Conservation (phyloP, 2,888 invertebrate genomes). For the Poecilobothrus nobilitatus region DNA sequence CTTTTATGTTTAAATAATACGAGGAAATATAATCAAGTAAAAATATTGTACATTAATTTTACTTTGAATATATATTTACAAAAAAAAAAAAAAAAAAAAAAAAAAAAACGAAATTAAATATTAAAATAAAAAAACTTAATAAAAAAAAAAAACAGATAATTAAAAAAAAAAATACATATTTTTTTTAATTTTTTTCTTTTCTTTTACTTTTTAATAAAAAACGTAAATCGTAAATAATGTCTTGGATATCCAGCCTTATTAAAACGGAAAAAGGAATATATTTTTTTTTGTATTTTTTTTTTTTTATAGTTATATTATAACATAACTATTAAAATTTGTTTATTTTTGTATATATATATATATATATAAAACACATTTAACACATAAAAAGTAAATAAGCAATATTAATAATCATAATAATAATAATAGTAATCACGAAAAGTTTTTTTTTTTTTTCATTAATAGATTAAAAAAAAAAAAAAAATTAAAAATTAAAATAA, state of each 20-base stretch:
- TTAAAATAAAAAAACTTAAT: neutral
- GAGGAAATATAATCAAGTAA: neutral
- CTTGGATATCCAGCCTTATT: conserved; percentile 46
- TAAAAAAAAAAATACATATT: conserved; percentile 11
- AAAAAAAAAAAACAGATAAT: conserved; percentile 12
- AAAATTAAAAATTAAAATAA: no score
- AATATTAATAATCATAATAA: no score
- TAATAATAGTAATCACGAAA: no score
- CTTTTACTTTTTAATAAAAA: neutral
- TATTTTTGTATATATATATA: conserved; percentile 12
- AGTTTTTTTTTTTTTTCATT: no score
- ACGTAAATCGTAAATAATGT: conserved; percentile 36
- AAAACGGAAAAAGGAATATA: conserved; percentile 26
- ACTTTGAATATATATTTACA: neutral
- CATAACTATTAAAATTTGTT: conserved; percentile 18
- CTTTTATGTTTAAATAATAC: neutral
- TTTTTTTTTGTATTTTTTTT: conserved; percentile 13
- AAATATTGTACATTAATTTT: conserved; percentile 25
- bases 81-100: conserved; percentile 9
- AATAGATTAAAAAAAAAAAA: no score
- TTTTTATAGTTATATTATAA: conserved; percentile 17
- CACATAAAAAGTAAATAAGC: neutral
- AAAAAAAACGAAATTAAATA: neutral
- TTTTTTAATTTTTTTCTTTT: conserved; percentile 9
- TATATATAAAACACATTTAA: conserved; percentile 14